Evolutionary conservation across 2,797 vertebrate genomes (phyloP).

Genomic region (Acanthis flammea): DNA sequence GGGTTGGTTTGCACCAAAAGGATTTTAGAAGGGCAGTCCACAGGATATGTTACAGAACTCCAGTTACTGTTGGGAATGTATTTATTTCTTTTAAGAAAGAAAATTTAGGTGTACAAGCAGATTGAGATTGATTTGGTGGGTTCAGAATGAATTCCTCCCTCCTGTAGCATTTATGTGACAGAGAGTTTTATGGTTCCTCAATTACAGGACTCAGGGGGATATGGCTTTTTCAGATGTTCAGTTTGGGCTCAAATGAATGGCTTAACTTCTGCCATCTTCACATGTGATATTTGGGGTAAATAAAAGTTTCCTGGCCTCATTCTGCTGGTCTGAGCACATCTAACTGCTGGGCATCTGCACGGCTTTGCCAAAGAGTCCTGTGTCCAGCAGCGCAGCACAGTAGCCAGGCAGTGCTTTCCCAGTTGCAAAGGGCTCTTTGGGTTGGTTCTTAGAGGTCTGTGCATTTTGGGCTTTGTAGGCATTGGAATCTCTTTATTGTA

Average conservation of each 20-base stretch:
- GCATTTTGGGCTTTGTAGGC: not conserved
- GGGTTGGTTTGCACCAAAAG: accelerated
- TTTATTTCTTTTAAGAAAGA: not conserved
- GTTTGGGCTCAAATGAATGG: not conserved
- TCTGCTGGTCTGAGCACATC: not conserved
- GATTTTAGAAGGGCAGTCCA: not conserved
- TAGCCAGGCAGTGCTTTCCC: not conserved
- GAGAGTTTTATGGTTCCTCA: not conserved
- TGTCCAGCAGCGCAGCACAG: not conserved
- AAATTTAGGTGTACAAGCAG: not conserved
- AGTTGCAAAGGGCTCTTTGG: not conserved
- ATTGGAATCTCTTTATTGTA: not conserved
- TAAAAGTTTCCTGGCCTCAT: not conserved
- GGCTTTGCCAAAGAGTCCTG: not conserved
- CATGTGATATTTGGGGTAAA: not conserved
- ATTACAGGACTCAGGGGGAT: not conserved
- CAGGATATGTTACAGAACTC: not conserved
- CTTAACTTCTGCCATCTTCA: not conserved
- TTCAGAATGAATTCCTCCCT: not conserved
- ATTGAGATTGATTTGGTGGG: not conserved
- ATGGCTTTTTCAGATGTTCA: not conserved
- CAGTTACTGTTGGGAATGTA: not conserved
- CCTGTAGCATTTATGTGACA: not conserved
- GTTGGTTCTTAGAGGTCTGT: not conserved
- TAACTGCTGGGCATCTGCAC: not conserved